phyloP scores from a whole-genome alignment of 1,140 invertebrate genomes.

The Pseudomyrmex flavicornis region DNA sequence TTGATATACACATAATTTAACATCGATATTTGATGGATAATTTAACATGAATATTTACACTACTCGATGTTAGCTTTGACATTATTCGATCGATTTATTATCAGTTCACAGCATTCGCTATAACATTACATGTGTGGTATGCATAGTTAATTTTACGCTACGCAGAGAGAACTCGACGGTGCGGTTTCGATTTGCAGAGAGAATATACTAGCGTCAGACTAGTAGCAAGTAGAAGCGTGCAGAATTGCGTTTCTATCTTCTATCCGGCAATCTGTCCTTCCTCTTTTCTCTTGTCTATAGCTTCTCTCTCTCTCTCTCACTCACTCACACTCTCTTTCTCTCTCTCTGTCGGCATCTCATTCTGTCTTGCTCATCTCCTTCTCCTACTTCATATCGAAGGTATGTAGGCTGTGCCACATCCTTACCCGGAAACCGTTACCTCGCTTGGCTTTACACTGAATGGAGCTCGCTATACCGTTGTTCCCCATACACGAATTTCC shows the following conservation, averaged over 20 bases:
- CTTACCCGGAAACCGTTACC: constrained; percentile 84
- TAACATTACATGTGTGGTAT: too few relatives aligned
- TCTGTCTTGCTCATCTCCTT: constrained; percentile 70
- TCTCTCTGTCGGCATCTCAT: constrained; percentile 47
- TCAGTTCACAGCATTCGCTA: too few relatives aligned
- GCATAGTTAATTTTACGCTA: background rate
- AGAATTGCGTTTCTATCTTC: constrained; percentile 51
- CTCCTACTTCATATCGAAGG: constrained; percentile 77
- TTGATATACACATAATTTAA: background rate
- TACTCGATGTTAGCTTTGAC: background rate
- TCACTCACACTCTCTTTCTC: constrained; percentile 5
- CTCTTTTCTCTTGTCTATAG: background rate
- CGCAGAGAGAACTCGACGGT: background rate
- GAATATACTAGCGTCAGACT: background rate
- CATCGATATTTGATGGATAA: background rate
- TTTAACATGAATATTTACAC: background rate
- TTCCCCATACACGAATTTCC: constrained; percentile 74
- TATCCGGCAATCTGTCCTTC: constrained; percentile 18
- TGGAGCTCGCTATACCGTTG: constrained; percentile 78
- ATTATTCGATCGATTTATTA: constrained; percentile 2
- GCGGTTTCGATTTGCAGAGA: constrained; percentile 27
- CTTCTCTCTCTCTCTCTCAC: background rate
- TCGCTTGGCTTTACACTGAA: constrained; percentile 81
- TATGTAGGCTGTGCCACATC: constrained; percentile 85
- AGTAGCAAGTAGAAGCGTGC: constrained; percentile 4